Percentiles rank a stretch among this genome's conserved stretches.
phyloP scores from a whole-genome alignment of 2,888 invertebrate species.

The Lepidochrysops patricia region DNA sequence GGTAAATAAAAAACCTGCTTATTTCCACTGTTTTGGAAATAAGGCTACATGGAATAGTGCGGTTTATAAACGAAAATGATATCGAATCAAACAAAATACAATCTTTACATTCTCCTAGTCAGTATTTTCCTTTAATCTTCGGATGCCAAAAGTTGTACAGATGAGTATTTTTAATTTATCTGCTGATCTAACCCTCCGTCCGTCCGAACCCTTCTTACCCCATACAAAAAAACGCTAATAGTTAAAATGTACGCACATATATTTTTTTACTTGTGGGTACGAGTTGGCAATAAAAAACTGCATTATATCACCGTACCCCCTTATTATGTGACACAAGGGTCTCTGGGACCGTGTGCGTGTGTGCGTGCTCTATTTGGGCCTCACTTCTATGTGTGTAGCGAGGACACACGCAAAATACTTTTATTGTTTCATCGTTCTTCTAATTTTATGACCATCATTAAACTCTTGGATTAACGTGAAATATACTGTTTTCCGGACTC shows the following conservation, averaged over 20 bases:
- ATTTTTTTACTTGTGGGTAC: constrained; percentile 67
- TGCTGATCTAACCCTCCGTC: constrained; percentile 49
- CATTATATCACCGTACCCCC: constrained; percentile 71
- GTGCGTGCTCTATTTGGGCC: constrained; percentile 31
- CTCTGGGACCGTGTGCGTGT: constrained; percentile 37
- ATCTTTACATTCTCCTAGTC: neutral
- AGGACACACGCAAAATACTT: constrained; percentile 10
- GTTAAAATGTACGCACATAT: constrained; percentile 66
- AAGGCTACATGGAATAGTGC: no score
- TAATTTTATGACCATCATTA: neutral
- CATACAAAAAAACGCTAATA: constrained; percentile 58
- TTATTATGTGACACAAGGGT: constrained; percentile 64
- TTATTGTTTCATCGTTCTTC: constrained; percentile 23
- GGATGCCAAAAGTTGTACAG: constrained; percentile 43
- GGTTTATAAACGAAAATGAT: no score
- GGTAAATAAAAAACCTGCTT: no score
- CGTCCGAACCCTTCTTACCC: constrained; percentile 64
- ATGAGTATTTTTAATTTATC: constrained; percentile 66
- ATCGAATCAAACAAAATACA: neutral
- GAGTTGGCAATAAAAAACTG: constrained; percentile 72
- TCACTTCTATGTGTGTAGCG: constrained; percentile 21
- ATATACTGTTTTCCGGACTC: neutral
- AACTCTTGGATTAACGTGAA: neutral
- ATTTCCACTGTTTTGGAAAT: no score
- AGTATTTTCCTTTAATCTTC: neutral